phyloP scores from a whole-genome alignment of 2,888 invertebrate genomes.

The Dinocampus coccinellae region DNA sequence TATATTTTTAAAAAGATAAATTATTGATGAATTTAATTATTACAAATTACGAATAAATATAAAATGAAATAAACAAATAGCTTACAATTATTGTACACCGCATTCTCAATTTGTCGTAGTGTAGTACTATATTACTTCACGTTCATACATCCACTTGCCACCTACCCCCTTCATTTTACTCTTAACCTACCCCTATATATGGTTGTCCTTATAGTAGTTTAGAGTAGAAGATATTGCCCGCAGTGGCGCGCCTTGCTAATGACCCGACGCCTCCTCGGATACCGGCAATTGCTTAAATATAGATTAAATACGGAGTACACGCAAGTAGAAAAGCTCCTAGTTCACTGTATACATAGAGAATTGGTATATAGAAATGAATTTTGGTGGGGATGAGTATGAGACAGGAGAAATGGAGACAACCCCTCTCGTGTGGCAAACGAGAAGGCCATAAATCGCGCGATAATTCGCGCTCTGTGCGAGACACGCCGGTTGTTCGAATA shows the following conservation, averaged over 20 bases:
- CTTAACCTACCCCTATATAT: slow-evolving; percentile 48
- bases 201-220: slow-evolving; percentile 2
- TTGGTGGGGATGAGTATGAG: slow-evolving; percentile 22
- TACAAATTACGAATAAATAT: background rate
- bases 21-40: background rate
- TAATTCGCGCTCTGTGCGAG: slow-evolving; percentile 51
- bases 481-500: slow-evolving; percentile 50
- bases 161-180: slow-evolving; percentile 41
- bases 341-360: slow-evolving; percentile 25
- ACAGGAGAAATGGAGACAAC: slow-evolving; percentile 33
- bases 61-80: background rate
- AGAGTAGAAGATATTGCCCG: slow-evolving; percentile 55
- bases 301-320: slow-evolving; percentile 51
- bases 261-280: slow-evolving; percentile 47
- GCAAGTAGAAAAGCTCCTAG: slow-evolving; percentile 34
- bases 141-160: slow-evolving; percentile 50
- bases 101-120: slow-evolving; percentile 55
- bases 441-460: slow-evolving; percentile 50
- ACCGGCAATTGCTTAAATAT: slow-evolving; percentile 53
- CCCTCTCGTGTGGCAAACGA: slow-evolving; percentile 46
- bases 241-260: slow-evolving; percentile 53
- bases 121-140: slow-evolving; percentile 58
- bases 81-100: background rate
- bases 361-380: slow-evolving; percentile 17
- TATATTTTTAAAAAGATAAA: no score